Conservation (phyloP, 2,113 vertebrate genomes). For the Syrmaticus mikado region DNA sequence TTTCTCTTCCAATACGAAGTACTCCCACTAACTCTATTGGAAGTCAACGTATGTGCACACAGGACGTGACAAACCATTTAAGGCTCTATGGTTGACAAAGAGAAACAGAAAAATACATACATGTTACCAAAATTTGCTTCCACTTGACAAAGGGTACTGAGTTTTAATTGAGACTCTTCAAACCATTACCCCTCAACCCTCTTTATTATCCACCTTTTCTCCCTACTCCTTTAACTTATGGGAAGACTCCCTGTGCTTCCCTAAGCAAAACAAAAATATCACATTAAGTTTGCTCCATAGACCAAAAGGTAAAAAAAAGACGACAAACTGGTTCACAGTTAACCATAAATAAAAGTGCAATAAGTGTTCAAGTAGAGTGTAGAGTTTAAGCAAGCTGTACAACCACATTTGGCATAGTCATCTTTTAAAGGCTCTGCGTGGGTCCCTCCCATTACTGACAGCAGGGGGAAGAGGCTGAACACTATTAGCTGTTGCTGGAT, state of each 20-base stretch:
- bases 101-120: slow-evolving; percentile 57
- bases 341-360: slow-evolving; percentile 94
- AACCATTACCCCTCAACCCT: slow-evolving; percentile 17
- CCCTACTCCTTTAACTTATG: background rate
- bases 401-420: slow-evolving; percentile 74
- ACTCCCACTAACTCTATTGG: slow-evolving; percentile 34
- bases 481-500: slow-evolving; percentile 63
- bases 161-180: slow-evolving; percentile 31
- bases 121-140: slow-evolving; percentile 31
- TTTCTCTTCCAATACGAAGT: background rate
- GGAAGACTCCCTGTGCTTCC: slow-evolving; percentile 57
- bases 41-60: slow-evolving; percentile 5
- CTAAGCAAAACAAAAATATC: slow-evolving; percentile 46
- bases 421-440: slow-evolving; percentile 89
- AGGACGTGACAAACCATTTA: slow-evolving; percentile 60
- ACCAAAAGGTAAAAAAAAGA: slow-evolving; percentile 46
- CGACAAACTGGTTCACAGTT: slow-evolving; percentile 80
- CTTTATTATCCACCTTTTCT: slow-evolving; percentile 19
- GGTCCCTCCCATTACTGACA: slow-evolving; percentile 95
- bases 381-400: slow-evolving; percentile 78
- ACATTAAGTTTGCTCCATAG: slow-evolving; percentile 62
- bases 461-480: slow-evolving; percentile 81
- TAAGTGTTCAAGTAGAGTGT: slow-evolving; percentile 95
- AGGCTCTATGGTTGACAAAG: slow-evolving; percentile 71
- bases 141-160: slow-evolving; percentile 41